A percentile compares a stretch with the other conserved stretches of the same genome.
Conservation (phyloP, 2,797 vertebrate genomes). For the Mormyrus hasselquistii region DNA sequence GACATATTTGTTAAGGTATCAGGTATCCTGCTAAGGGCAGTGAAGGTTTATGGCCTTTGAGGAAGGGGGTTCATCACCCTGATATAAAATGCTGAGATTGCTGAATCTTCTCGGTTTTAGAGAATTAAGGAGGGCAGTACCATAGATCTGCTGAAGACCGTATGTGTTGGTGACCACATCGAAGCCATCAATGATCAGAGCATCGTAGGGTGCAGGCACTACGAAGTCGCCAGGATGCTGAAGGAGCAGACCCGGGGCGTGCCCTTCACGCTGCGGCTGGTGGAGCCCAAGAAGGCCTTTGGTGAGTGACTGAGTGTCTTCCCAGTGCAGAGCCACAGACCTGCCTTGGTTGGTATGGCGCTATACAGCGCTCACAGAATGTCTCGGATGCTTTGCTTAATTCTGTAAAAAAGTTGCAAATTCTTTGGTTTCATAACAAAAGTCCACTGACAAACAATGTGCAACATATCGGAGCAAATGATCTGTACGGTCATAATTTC, state of each 20-base stretch:
- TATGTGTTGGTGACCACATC: conserved; percentile 93
- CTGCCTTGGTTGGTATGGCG: neutral
- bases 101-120: conserved; percentile 46
- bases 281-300: conserved; percentile 90
- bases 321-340: neutral
- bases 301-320: conserved; percentile 75
- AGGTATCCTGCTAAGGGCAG: neutral
- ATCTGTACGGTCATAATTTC: neutral
- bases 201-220: conserved; percentile 94
- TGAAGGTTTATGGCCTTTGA: neutral
- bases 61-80: neutral
- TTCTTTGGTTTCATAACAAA: neutral
- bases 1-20: neutral
- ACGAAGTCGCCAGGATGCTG: conserved; percentile 93
- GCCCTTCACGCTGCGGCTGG: conserved; percentile 85
- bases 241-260: conserved; percentile 79
- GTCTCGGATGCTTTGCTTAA: neutral
- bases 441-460: neutral
- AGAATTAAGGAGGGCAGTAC: conserved; percentile 94
- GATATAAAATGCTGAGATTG: neutral
- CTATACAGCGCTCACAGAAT: neutral
- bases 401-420: neutral
- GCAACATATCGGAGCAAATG: neutral
- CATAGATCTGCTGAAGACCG: conserved; percentile 75
- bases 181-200: conserved; percentile 95